Base-by-base conservation (phyloP, 2,113 vertebrate species). In the Trochalopteron elliotii region DNA sequence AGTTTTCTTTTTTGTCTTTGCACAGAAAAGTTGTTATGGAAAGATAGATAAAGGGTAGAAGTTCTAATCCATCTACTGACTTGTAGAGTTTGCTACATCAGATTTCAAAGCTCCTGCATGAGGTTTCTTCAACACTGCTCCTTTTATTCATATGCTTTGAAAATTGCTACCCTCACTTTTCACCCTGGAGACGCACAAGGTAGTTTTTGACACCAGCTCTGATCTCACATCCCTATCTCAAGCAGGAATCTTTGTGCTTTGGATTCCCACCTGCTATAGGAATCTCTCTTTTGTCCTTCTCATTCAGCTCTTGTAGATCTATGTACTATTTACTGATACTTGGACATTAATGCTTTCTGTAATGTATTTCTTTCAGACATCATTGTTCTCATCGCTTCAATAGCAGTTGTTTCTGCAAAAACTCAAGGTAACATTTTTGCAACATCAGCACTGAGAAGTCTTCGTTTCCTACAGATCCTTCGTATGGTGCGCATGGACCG, bases 401-500 rank as follows among this genome's bases (percentile, higher is more conserved):
- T 99, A 91, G 99, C 99, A 75, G 99, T 99, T 97, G 99, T 99
- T 97, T 99, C 99, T 60, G 99, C 99, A 55, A 99, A 99, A 94
- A 99, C 99, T 98, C 99, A 99, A 98, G 98, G 98, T 95, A 99
- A 99, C 97, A 99, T 99, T 98, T 99, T 99, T 90, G 99, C 99
- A 96, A 99, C 99, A 44, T 99, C 99, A 5, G 99, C 99, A 68
- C 98, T 99, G 95, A 98, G 99, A 96, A 99, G 99, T 97, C 98
- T 99, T 87, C 99, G 99, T 83, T 99, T 99, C 98, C 98, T 99
- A 96, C 99, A 99, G 98, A 99, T 99, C 97, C 98, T 99, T 65
- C 99, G 99, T 50, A 99, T 99, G 99, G 99, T 99, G 96, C 98
- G 99, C 79, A 99, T 99, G 99, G 99, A 99, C 98, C 98, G 99